Evolutionary conservation across 1,140 invertebrate species (phyloP).

Genomic region (Thaumetopoea pityocampa): DNA sequence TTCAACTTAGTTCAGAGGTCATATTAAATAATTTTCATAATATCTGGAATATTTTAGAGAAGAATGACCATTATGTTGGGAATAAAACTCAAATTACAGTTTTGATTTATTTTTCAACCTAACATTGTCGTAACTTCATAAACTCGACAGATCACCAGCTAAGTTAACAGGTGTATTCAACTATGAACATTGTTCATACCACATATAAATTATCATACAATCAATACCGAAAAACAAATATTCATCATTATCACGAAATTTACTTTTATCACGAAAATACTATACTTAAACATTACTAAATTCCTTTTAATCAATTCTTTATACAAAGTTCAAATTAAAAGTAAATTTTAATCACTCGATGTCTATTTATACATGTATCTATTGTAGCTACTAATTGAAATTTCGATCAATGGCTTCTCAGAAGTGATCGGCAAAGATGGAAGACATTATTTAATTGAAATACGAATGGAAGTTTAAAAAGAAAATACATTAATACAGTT

Average conservation of each 20-base stretch:
- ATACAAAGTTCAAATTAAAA: conserved; percentile 21
- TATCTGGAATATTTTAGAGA: too few relatives aligned
- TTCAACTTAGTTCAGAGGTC: conserved; percentile 5
- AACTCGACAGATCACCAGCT: conserved; percentile 62
- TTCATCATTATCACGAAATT: conserved; percentile 46
- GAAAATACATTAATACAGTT: neutral
- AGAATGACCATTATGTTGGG: neutral
- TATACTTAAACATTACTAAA: conserved; percentile 69
- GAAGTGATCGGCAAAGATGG: conserved; percentile 28
- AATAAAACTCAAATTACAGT: conserved; percentile 55
- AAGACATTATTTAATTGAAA: conserved; percentile 34
- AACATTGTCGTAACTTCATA: conserved; percentile 67
- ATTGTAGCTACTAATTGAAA: conserved; percentile 21
- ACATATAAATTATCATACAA: conserved; percentile 63
- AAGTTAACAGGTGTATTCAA: conserved; percentile 60
- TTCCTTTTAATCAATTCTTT: conserved; percentile 66
- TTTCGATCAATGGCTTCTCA: conserved; percentile 19
- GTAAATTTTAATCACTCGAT: conserved; percentile 16
- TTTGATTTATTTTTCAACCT: conserved; percentile 72
- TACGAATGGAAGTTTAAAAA: conserved; percentile 4
- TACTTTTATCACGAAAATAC: conserved; percentile 69
- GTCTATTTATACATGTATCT: conserved; percentile 19
- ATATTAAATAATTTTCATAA: too few relatives aligned
- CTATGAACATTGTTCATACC: conserved; percentile 72
- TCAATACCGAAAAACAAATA: conserved; percentile 70